phyloP scores from a whole-genome alignment of 2,797 vertebrate genomes.

The Choloepus didactylus region DNA sequence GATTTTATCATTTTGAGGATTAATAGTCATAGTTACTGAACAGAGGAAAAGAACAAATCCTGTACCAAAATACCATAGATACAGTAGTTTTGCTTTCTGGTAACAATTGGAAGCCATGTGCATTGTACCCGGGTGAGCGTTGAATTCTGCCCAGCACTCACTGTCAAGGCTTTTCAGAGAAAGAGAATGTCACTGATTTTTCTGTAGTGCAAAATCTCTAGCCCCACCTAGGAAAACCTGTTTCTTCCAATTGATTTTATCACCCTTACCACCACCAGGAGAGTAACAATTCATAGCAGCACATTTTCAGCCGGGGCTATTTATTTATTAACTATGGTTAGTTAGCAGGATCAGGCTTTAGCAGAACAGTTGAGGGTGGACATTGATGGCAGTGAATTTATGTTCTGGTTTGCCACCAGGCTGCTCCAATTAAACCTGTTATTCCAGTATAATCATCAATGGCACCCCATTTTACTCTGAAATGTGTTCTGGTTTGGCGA shows the following conservation, averaged over 20 bases:
- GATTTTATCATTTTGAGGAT: background rate
- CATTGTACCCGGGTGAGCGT: background rate
- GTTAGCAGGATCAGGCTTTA: background rate
- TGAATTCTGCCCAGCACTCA: background rate
- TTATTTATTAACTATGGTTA: background rate
- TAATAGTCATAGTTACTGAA: slow-evolving; percentile 17
- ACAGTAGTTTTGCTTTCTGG: background rate
- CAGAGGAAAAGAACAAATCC: slow-evolving; percentile 15
- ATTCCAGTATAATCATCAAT: background rate
- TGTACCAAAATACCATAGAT: background rate
- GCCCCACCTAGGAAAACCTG: background rate
- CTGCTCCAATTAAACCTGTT: slow-evolving; percentile 1
- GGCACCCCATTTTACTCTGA: background rate
- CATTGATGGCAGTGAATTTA: background rate
- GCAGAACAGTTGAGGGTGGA: background rate
- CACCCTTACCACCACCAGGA: background rate
- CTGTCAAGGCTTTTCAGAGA: background rate
- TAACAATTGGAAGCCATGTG: background rate
- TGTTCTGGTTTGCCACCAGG: background rate
- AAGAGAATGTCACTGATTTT: background rate
- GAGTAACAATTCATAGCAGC: slow-evolving; percentile 12
- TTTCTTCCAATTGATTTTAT: background rate
- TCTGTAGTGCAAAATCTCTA: background rate
- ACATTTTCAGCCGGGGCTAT: background rate
- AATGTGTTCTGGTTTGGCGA: background rate